These are phyloP conservation scores for Sarcophilus harrisii DNA, from an alignment of 2,797 vertebrate genomes.

Conservation along the genomic window DNA sequence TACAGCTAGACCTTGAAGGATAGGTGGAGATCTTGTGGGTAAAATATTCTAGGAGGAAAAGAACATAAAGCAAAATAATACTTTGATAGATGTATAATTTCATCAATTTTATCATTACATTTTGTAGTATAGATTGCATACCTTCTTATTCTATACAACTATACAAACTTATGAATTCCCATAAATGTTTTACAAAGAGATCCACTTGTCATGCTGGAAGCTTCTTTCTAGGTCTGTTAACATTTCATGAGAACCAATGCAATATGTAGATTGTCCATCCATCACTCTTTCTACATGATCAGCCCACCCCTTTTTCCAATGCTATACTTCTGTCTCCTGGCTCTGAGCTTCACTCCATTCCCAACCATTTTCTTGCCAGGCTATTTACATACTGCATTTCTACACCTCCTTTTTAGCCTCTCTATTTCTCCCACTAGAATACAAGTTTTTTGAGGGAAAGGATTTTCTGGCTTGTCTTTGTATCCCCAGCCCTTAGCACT, in stretches of 20 bases:
- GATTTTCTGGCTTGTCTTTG: not conserved
- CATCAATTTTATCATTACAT: not conserved
- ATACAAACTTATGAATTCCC: no score
- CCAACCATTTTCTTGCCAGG: not conserved
- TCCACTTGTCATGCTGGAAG: not conserved
- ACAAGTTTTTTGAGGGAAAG: conserved; percentile 18
- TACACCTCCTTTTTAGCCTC: not conserved
- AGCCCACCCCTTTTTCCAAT: not conserved
- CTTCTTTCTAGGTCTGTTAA: not conserved
- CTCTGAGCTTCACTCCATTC: not conserved
- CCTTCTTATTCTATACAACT: not conserved
- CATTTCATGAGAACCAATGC: not conserved
- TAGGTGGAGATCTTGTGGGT: not conserved
- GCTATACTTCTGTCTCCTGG: not conserved
- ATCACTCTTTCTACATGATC: not conserved
- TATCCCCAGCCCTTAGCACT: not conserved
- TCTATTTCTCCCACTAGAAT: not conserved
- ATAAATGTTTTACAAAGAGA: not conserved
- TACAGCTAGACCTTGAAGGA: not conserved
- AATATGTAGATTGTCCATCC: not conserved
- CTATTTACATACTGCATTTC: not conserved
- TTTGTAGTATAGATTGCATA: not conserved
- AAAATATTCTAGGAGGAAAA: not conserved
- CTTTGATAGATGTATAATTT: not conserved
- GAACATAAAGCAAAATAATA: not conserved